Evolutionary conservation across 2,797 vertebrate genomes (phyloP), one percentile per base, ranked within the genome.

Genomic region (Enteromius argenteus): DNA sequence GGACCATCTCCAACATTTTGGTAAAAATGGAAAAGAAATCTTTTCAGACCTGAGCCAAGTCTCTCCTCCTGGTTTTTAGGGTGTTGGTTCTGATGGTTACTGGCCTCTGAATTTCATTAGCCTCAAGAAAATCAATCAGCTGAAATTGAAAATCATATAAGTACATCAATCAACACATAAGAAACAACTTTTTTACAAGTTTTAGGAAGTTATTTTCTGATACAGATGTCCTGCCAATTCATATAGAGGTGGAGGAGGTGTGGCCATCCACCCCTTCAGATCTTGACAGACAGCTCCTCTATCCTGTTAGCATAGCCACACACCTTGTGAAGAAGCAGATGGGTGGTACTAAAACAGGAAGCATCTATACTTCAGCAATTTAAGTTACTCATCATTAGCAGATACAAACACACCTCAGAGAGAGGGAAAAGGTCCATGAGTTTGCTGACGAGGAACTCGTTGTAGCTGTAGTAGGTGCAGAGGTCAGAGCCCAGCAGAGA

Each of bases 81-180:
- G 98, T 99, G 89, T 99, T 99, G 78, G 98, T 99, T 85, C 98
- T 94, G 85, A 99, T 97, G 6, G 98, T 99, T 86, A 99, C 92
- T 0, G 98, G 98, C 86, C 98, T 95, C 0, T 98, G 97, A 83
- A 99, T 96, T 92, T 99, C 98, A 67, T 99, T 99, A 30, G 98
- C 96, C 91, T 99, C 98, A 37, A 99, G 93, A 87, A 99, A 99
- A 83, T 99, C 98, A 23, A 99, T 91, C 86, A 99, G 89, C 98
- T 99, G 73, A 74, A 83, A 66, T 11, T 9, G 6, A 85, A 68
- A 6, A 76, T 46, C 13, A 13, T 27, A 71, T 39, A 21, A 13
- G 11, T 21, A 71, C 44, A 5, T n/a, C 30, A 76, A 2, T 14
- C 1, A 27, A 71, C 30, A 10, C 6, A 30, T 6, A 72, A 21